Percentiles rank a stretch among this genome's conserved stretches.
Evolutionary conservation across 2,888 invertebrate genomes (phyloP).

Genomic region (Gerris lacustris): DNA sequence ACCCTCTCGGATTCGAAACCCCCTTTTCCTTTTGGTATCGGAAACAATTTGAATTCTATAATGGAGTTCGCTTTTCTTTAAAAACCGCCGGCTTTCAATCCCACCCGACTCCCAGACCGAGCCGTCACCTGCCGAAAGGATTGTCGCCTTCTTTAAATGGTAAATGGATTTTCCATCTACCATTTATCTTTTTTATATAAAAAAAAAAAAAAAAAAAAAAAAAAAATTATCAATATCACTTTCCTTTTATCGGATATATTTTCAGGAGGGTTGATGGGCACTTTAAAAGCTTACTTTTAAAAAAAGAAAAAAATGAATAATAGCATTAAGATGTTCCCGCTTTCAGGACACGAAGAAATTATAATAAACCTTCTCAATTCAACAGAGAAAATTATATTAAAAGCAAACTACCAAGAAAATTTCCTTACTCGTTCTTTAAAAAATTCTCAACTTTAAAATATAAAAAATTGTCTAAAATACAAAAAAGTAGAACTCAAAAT

Average conservation of each 20-base stretch:
- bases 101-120: background rate
- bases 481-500: too few species aligned
- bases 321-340: too few species aligned
- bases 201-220: background rate
- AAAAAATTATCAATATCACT: constrained; percentile 1
- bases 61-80: background rate
- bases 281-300: background rate
- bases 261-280: background rate
- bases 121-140: background rate
- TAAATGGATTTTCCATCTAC: background rate
- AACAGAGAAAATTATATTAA: too few species aligned
- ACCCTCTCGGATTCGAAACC: background rate
- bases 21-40: background rate
- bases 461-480: too few species aligned
- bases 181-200: background rate
- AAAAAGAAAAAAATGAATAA: background rate
- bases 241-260: background rate
- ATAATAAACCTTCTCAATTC: too few species aligned
- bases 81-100: background rate
- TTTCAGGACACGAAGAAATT: too few species aligned
- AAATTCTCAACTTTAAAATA: too few species aligned
- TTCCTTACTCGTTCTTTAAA: too few species aligned
- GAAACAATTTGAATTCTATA: constrained; percentile 5
- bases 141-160: background rate
- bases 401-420: too few species aligned